phyloP scores from a whole-genome alignment of 2,888 invertebrate species.

The Thymelicus acteon region DNA sequence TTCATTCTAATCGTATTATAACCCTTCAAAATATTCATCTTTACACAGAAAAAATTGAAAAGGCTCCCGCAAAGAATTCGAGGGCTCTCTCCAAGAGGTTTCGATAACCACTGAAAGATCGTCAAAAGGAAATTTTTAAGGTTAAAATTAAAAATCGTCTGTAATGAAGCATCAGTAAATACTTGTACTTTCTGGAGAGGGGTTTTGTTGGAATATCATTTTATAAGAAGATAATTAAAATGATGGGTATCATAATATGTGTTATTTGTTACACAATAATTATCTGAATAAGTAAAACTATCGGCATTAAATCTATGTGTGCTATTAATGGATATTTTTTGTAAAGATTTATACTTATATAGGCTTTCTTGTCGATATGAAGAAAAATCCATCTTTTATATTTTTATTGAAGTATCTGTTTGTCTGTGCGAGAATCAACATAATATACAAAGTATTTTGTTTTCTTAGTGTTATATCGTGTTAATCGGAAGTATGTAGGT shows the following conservation, averaged over 20 bases:
- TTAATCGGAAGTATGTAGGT: too few relatives aligned
- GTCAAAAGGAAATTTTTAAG: conserved; percentile 18
- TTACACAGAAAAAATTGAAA: conserved; percentile 46
- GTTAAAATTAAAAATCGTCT: conserved; percentile 21
- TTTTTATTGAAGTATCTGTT: too few relatives aligned
- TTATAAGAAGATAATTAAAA: not conserved
- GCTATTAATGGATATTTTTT: too few relatives aligned
- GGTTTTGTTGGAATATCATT: not conserved
- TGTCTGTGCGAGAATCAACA: too few relatives aligned
- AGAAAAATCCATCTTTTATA: too few relatives aligned
- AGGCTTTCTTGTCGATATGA: too few relatives aligned
- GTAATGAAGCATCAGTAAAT: conserved; percentile 1
- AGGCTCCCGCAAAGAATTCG: conserved; percentile 38
- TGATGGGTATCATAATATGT: not conserved
- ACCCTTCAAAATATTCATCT: conserved; percentile 68
- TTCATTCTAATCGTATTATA: conserved; percentile 79
- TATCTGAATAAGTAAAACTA: too few relatives aligned
- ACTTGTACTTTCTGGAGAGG: not conserved
- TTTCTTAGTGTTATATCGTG: too few relatives aligned
- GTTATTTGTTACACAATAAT: too few relatives aligned
- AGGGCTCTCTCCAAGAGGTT: conserved; percentile 26
- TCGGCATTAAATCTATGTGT: too few relatives aligned
- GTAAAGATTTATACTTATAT: too few relatives aligned
- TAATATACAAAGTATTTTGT: too few relatives aligned
- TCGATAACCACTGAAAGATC: conserved; percentile 23